These are phyloP conservation scores for Drosophila serrata DNA, from an alignment of 1,140 invertebrate genomes.

Conservation along the genomic window DNA sequence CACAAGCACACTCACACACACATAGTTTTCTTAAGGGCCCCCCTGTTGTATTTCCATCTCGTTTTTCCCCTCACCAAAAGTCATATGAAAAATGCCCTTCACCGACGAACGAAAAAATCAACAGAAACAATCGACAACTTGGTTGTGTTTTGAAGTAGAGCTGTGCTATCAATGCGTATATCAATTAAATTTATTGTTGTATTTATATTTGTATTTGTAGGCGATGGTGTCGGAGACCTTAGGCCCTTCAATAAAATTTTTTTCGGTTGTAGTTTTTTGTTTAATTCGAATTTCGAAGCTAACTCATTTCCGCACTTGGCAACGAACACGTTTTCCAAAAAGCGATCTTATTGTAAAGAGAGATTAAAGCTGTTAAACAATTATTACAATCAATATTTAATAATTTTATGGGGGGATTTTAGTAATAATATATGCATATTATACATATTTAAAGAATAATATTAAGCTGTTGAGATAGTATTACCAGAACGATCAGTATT, in stretches of 20 bases:
- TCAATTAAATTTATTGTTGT: conserved; percentile 62
- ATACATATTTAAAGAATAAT: too few relatives aligned
- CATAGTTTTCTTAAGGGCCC: conserved; percentile 40
- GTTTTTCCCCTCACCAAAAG: conserved; percentile 7
- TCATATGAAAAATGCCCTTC: conserved; percentile 50
- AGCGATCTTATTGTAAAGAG: conserved; percentile 11
- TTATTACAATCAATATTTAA: conserved; percentile 21
- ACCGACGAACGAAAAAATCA: conserved; percentile 40
- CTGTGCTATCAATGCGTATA: conserved; percentile 71
- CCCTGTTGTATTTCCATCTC: conserved; percentile 4
- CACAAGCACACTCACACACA: conserved; percentile 2
- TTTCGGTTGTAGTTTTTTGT: conserved; percentile 3
- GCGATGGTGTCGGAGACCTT: conserved; percentile 40
- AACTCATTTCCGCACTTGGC: conserved; percentile 68
- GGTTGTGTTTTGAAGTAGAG: conserved; percentile 10
- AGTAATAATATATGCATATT: neutral
- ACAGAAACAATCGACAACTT: conserved; percentile 51
- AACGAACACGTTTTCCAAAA: conserved; percentile 30
- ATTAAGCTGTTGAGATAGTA: too few relatives aligned
- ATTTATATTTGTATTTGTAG: conserved; percentile 35
- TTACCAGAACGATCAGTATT: too few relatives aligned
- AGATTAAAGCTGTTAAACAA: conserved; percentile 22
- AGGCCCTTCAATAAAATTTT: conserved; percentile 71
- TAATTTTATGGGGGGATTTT: conserved; percentile 11
- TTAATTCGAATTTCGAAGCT: conserved; percentile 26